Evolutionary conservation across 2,888 invertebrate species (phyloP).

Genomic region (Himalopsyche japonica): DNA sequence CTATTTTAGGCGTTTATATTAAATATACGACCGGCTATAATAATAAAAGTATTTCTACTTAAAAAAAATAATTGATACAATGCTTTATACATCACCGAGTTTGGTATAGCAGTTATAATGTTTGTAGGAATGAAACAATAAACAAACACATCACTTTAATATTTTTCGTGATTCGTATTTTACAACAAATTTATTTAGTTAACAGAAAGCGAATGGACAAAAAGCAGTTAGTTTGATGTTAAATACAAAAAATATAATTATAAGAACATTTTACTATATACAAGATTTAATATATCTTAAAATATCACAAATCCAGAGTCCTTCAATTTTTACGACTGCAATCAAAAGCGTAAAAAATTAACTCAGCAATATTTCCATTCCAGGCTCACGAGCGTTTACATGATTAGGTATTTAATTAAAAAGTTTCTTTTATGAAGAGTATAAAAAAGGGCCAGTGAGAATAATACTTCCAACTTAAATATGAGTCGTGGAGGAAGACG

Average conservation of each 20-base stretch:
- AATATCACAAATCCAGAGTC: not conserved
- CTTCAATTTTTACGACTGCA: not conserved
- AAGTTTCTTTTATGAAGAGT: constrained; percentile 40
- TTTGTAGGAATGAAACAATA: no score
- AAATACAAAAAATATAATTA: not conserved
- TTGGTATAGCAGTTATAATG: no score
- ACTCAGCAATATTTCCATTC: constrained; percentile 41
- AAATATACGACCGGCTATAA: no score
- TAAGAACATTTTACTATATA: not conserved
- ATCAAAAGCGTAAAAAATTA: not conserved
- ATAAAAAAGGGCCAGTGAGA: constrained; percentile 34
- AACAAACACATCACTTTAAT: no score
- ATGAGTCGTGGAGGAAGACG: not conserved
- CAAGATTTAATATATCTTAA: not conserved
- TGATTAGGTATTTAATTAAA: constrained; percentile 41
- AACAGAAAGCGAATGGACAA: not conserved
- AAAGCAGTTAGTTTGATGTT: not conserved
- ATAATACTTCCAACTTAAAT: constrained; percentile 34
- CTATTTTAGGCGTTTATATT: no score
- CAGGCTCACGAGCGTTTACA: constrained; percentile 33
- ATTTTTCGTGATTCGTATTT: not conserved
- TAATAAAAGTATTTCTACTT: no score
- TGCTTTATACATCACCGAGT: no score
- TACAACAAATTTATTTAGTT: not conserved
- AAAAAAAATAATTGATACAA: no score